Conservation (phyloP, 1,140 invertebrate genomes). For the Drosophila lacertosa region DNA sequence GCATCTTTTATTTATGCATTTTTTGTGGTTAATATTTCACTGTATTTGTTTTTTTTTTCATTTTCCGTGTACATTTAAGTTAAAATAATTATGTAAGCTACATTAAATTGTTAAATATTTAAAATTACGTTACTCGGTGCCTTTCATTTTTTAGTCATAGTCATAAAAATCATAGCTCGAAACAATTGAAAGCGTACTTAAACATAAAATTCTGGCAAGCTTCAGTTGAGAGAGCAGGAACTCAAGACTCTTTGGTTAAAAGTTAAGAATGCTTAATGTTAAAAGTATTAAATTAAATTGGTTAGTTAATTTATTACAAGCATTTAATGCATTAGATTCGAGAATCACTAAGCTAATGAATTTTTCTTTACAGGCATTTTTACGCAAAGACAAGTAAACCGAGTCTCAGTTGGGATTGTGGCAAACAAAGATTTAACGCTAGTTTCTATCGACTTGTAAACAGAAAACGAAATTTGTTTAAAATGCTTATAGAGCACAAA, state of each 20-base stretch:
- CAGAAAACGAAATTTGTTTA: slow-evolving; percentile 1
- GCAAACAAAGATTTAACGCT: slow-evolving; percentile 26
- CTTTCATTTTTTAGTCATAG: slow-evolving; percentile 11
- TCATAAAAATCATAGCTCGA: slow-evolving; percentile 25
- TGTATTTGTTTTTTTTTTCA: slow-evolving; percentile 19
- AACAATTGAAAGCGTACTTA: slow-evolving; percentile 27
- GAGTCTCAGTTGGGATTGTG: neutral
- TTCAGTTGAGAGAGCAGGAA: slow-evolving; percentile 62
- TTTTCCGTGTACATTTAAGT: slow-evolving; percentile 70
- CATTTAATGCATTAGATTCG: slow-evolving; percentile 67
- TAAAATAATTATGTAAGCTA: slow-evolving; percentile 80
- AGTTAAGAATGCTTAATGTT: slow-evolving; percentile 50
- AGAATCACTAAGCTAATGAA: slow-evolving; percentile 65
- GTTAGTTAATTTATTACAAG: slow-evolving; percentile 57
- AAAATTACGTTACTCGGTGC: slow-evolving; percentile 77
- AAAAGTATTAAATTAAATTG: slow-evolving; percentile 43
- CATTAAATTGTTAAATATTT: slow-evolving; percentile 71
- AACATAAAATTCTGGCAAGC: slow-evolving; percentile 35
- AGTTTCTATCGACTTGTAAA: neutral
- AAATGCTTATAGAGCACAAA: slow-evolving; percentile 9
- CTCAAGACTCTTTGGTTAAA: slow-evolving; percentile 65
- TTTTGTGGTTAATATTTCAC: slow-evolving; percentile 45
- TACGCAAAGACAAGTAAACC: too few relatives aligned
- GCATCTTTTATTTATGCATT: slow-evolving; percentile 27
- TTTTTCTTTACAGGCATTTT: slow-evolving; percentile 29